phyloP scores from a whole-genome alignment of 2,888 invertebrate genomes.

The Drosophila bunnanda region DNA sequence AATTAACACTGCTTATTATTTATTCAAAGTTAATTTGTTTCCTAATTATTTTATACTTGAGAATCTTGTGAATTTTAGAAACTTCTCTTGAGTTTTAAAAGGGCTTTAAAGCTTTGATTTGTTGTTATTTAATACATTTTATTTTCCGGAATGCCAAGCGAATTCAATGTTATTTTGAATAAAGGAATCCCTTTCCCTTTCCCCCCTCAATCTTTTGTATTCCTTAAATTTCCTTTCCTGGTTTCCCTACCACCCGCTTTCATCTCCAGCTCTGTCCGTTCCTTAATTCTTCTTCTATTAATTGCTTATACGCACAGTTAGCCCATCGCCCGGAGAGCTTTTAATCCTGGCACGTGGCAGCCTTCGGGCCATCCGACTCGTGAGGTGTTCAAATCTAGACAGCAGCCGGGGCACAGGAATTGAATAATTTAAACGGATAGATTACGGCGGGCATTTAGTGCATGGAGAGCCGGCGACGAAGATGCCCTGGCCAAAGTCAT shows the following conservation, averaged over 20 bases:
- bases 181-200: not conserved
- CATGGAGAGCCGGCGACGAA: conserved; percentile 1
- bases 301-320: conserved; percentile 38
- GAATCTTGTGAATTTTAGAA: not conserved
- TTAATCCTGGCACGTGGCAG: conserved; percentile 47
- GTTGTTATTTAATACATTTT: too few relatives aligned
- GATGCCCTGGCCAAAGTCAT: conserved; percentile 21
- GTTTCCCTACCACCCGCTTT: too few relatives aligned
- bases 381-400: conserved; percentile 36
- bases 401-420: conserved; percentile 25
- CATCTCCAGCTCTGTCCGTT: not conserved
- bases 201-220: not conserved
- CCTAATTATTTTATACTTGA: not conserved
- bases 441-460: conserved; percentile 31
- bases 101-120: not conserved
- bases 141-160: not conserved
- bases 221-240: not conserved
- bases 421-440: conserved; percentile 46
- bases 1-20: too few relatives aligned
- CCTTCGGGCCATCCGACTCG: conserved; percentile 23
- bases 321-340: conserved; percentile 22
- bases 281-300: conserved; percentile 20
- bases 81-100: not conserved
- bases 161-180: not conserved
- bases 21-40: not conserved